Percentiles rank a stretch among this genome's conserved stretches.
Conservation (phyloP, 2,113 vertebrate species). For the Chionodraco myersi region DNA sequence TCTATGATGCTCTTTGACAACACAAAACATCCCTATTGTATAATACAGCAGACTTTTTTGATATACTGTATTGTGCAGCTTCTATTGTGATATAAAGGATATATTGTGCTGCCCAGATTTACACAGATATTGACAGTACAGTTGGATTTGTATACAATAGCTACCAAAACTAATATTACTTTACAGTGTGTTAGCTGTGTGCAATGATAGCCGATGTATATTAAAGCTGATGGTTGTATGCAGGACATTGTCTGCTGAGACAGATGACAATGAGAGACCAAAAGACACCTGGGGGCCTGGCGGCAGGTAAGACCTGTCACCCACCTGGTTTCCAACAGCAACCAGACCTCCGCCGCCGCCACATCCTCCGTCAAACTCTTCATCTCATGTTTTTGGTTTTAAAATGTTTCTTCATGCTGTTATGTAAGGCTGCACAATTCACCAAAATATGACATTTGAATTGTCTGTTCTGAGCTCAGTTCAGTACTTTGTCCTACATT, state of each 20-base stretch:
- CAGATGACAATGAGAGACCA: slow-evolving; percentile 87
- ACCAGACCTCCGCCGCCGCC: slow-evolving; percentile 76
- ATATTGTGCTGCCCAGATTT: neutral
- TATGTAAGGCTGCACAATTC: slow-evolving; percentile 70
- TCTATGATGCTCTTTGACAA: too few relatives aligned
- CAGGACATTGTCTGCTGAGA: slow-evolving; percentile 86
- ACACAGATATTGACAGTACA: neutral
- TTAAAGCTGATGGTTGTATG: slow-evolving; percentile 80
- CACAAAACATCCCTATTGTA: too few relatives aligned
- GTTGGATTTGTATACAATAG: neutral
- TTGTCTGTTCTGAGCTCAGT: neutral
- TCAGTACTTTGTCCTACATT: neutral
- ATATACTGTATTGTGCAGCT: too few relatives aligned
- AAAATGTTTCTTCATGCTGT: slow-evolving; percentile 57
- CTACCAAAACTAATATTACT: neutral
- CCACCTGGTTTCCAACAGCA: slow-evolving; percentile 72
- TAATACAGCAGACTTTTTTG: too few relatives aligned
- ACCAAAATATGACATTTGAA: neutral
- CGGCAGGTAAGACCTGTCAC: slow-evolving; percentile 86
- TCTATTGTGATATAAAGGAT: too few relatives aligned
- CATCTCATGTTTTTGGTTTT: slow-evolving; percentile 72
- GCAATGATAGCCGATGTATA: slow-evolving; percentile 60
- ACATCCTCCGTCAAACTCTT: slow-evolving; percentile 71
- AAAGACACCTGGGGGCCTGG: slow-evolving; percentile 86
- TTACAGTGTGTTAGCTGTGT: slow-evolving; percentile 65